Percentiles rank a stretch among this genome's conserved stretches.
phyloP scores from a whole-genome alignment of 2,113 vertebrate species.

The Scalopus aquaticus region DNA sequence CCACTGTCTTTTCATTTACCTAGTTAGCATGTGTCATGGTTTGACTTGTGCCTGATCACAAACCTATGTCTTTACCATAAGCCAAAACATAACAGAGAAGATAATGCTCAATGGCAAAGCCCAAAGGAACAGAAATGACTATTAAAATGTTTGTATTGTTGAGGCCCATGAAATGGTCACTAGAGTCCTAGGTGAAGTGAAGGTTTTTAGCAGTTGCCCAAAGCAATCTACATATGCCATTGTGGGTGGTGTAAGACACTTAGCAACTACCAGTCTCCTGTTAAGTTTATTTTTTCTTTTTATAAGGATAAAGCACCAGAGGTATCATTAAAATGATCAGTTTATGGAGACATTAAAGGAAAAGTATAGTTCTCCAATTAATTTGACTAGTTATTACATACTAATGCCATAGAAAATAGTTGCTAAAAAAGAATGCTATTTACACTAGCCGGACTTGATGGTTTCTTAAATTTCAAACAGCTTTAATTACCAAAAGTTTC shows the following conservation, averaged over 20 bases:
- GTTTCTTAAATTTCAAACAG: conserved; percentile 12
- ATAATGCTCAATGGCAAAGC: neutral
- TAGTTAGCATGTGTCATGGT: neutral
- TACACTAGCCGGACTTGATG: neutral
- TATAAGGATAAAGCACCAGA: neutral
- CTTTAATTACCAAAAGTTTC: conserved; percentile 19
- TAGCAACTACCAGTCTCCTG: neutral
- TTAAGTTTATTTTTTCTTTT: neutral
- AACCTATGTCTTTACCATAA: neutral
- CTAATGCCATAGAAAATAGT: neutral
- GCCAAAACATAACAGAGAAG: neutral
- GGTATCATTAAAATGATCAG: neutral
- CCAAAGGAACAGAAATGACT: neutral
- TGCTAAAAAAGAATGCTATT: conserved; percentile 5
- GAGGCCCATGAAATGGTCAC: neutral
- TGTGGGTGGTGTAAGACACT: neutral
- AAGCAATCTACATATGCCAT: neutral
- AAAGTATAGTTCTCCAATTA: neutral
- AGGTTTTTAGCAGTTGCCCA: neutral
- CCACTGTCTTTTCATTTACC: conserved; percentile 26
- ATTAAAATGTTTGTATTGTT: neutral
- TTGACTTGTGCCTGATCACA: neutral
- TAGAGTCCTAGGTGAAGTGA: neutral
- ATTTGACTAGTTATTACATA: conserved; percentile 14
- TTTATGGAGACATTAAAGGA: neutral